These are phyloP conservation scores for Cryptocephalus primarius DNA, from an alignment of 2,888 invertebrate species.

Conservation along the genomic window DNA sequence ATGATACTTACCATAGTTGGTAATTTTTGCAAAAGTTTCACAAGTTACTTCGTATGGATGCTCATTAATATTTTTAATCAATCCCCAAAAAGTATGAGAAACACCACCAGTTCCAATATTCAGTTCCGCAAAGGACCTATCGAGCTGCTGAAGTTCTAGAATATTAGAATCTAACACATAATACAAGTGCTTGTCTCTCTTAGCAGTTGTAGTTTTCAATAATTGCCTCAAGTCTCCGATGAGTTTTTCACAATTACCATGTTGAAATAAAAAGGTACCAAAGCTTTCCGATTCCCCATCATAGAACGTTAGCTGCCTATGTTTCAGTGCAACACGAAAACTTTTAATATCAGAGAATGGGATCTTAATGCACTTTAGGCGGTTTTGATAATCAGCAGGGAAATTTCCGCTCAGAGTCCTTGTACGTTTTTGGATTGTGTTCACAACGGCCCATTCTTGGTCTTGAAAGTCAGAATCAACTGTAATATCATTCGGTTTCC, in stretches of 20 bases:
- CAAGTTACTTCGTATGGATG: slow-evolving; percentile 75
- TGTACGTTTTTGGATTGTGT: slow-evolving; percentile 57
- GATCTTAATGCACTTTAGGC: slow-evolving; percentile 43
- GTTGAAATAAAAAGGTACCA: slow-evolving; percentile 78
- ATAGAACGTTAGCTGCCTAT: slow-evolving; percentile 45
- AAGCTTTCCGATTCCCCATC: slow-evolving; percentile 61
- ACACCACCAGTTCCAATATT: slow-evolving; percentile 59
- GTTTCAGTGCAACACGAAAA: slow-evolving; percentile 42
- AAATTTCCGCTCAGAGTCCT: slow-evolving; percentile 48
- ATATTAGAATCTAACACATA: slow-evolving; percentile 59
- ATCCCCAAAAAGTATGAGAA: slow-evolving; percentile 54
- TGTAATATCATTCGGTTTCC: slow-evolving; percentile 72
- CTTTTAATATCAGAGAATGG: slow-evolving; percentile 54
- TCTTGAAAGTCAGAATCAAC: slow-evolving; percentile 68
- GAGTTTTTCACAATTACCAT: slow-evolving; percentile 74
- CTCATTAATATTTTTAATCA: slow-evolving; percentile 47
- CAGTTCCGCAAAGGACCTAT: slow-evolving; percentile 78
- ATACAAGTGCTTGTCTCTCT: slow-evolving; percentile 60
- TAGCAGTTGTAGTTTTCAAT: slow-evolving; percentile 54
- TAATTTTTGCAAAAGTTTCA: slow-evolving; percentile 78
- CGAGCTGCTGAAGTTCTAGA: slow-evolving; percentile 56
- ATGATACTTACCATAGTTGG: slow-evolving; percentile 55
- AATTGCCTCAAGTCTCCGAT: slow-evolving; percentile 51
- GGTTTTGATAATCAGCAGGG: slow-evolving; percentile 34
- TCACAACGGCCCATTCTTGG: slow-evolving; percentile 78